These are phyloP conservation scores for Mormyrus iriodes DNA, from an alignment of 2,113 vertebrate genomes.

Conservation along the genomic window DNA sequence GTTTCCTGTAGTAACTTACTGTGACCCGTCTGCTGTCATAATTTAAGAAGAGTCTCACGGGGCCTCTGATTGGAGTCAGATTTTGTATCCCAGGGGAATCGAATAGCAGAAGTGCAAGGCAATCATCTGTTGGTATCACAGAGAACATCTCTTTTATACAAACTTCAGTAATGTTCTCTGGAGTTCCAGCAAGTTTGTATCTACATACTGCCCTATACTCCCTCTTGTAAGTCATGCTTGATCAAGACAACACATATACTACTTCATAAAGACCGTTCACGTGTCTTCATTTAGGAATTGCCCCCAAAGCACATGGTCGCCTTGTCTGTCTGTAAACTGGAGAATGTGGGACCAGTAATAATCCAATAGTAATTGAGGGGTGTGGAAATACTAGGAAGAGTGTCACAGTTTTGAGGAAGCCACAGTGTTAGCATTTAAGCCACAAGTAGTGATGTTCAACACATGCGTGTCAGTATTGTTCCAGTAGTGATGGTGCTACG, in stretches of 20 bases:
- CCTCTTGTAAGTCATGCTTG: not conserved
- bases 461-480: not conserved
- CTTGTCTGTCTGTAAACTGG: not conserved
- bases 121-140: not conserved
- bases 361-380: not conserved
- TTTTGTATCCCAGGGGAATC: not conserved
- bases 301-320: not conserved
- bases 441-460: not conserved
- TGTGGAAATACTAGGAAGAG: not conserved
- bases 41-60: not conserved
- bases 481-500: not conserved
- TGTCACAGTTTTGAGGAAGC: not conserved
- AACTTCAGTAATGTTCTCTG: not conserved
- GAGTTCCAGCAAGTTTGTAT: not conserved
- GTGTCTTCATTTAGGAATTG: not conserved
- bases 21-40: not conserved
- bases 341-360: not conserved
- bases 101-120: not conserved
- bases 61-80: conserved; percentile 3
- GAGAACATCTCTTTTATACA: not conserved
- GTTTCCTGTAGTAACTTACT: conserved; percentile 12
- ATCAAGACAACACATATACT: not conserved
- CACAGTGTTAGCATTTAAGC: not conserved
- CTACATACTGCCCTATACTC: not conserved
- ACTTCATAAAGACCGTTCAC: not conserved